Evolutionary conservation across 2,113 vertebrate genomes (phyloP), one percentile per base, ranked within the genome.

Genomic region (Rhineura floridana): DNA sequence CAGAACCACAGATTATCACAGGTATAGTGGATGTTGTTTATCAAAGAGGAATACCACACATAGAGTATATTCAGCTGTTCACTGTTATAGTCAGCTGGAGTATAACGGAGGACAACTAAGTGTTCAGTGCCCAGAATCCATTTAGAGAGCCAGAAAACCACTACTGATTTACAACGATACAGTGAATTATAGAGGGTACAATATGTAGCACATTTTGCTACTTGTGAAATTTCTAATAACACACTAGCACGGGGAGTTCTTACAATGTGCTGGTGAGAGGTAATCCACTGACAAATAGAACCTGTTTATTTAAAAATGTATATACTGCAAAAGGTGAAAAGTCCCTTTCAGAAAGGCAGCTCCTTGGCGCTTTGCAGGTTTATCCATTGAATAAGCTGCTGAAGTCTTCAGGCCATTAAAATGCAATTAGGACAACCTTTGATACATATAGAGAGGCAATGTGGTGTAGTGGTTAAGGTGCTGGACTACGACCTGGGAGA

Each of bases 1-100:
- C 98, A 72, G 99, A 99, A 91, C 99, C 99, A 69, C 99, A 99
- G 81, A 97, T 99, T 89, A 98, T 99, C 94, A 99, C 99, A 83
- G 99, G 99, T 99, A 97, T 50, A 50, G 72, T 81, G 17, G 1
- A 0, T 3, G 0, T 55, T 23, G 36, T 85, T 91, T 95, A 17
- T 28, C 23, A 39, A 65, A 75, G 67, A 55, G 17, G 67, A 81
- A 62, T 15, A 46, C 1, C 30, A 76, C 33, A 33, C 28, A 48
- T 19, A 76, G 15, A 23, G 21, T 4, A 10, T 42, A 62, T 73
- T 48, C 23, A 87, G 19, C 62, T 70, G 21, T 25, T 59, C 21
- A 21, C 2, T 46, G 30, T 17, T 88, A 42, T 62, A 39, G 50
- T 19, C 69, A 76, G 19, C 39, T 44, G 46, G 33, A 63, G 3